Evolutionary conservation across 2,113 vertebrate species (phyloP), one percentile per base, ranked within the genome.

Genomic region (Arenaria interpres): DNA sequence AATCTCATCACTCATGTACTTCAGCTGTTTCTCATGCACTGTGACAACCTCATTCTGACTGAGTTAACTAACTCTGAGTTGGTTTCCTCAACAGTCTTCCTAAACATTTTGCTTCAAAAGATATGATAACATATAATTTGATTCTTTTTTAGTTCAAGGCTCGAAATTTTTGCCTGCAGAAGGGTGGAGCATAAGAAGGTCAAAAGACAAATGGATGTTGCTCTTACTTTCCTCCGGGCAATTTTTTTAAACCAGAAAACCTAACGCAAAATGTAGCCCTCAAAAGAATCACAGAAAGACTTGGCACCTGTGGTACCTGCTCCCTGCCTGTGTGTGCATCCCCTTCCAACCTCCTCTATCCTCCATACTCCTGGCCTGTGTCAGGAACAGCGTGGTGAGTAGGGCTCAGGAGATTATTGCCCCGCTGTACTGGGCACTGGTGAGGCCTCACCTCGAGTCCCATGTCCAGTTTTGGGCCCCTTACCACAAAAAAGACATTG

Each of bases 81-180:
- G 41, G 41, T 88, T 88, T 85, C 68, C 63, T 91, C 25, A 79
- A 73, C 21, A 50, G 83, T 62, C 88, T 91, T 71, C 59, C 62
- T 76, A 68, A 93, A 90, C 25, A 50, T 59, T 85, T 94, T 90
- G 18, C 67, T 88, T 93, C 79, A 77, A 90, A 89, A 94, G 66
- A 73, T 73, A 53, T 22, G 45, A 14, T 76, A 89, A 83, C 79
- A 80, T 93, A 73, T 88, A 86, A 94, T 91, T 96, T 85, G 54
- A 73, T 94, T 90, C 67, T 33, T 77, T 88, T 93, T 90, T 74
- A 63, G 71, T 68, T 94, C 63, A 63, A 77, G 63, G 71, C 59
- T 84, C 43, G 48, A 21, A 66, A 14, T n/a, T 72, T 94, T 87
- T 93, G 57, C 25, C 35, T 92, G 60, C 30, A 37, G 67, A 74